phyloP scores from a whole-genome alignment of 2,888 invertebrate species.

The Spialia ferax region DNA sequence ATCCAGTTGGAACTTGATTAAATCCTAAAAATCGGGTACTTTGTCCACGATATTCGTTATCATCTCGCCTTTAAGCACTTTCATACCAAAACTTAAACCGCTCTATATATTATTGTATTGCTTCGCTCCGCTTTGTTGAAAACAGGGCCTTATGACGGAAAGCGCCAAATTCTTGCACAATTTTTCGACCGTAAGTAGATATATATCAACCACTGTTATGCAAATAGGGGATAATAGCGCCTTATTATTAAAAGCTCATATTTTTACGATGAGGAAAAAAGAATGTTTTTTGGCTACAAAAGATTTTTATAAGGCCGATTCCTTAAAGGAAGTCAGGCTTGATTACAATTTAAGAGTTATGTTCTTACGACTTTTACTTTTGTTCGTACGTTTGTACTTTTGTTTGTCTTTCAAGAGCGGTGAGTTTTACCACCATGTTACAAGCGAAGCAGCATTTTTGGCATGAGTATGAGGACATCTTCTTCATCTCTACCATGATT shows the following conservation, averaged over 20 bases:
- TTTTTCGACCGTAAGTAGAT: not conserved
- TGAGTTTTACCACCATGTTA: not conserved
- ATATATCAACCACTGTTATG: slow-evolving; percentile 7
- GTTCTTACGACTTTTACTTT: not conserved
- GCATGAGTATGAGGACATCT: no score
- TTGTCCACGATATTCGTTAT: no score
- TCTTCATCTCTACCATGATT: no score
- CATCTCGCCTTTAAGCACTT: no score
- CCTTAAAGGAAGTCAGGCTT: not conserved
- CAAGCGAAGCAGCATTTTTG: no score
- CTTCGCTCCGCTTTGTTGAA: no score
- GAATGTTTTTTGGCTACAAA: not conserved
- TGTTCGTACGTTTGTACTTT: no score
- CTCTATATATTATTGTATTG: no score
- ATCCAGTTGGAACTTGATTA: not conserved
- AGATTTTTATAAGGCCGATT: not conserved
- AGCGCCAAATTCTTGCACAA: not conserved
- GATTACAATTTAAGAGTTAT: not conserved
- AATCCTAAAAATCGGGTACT: no score
- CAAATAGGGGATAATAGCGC: slow-evolving; percentile 3
- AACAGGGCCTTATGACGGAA: no score
- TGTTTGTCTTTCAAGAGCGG: no score
- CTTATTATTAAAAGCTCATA: slow-evolving; percentile 1
- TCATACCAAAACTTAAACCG: no score
- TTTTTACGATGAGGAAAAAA: not conserved